phyloP scores from a whole-genome alignment of 2,113 vertebrate species.

The Sapajus apella region DNA sequence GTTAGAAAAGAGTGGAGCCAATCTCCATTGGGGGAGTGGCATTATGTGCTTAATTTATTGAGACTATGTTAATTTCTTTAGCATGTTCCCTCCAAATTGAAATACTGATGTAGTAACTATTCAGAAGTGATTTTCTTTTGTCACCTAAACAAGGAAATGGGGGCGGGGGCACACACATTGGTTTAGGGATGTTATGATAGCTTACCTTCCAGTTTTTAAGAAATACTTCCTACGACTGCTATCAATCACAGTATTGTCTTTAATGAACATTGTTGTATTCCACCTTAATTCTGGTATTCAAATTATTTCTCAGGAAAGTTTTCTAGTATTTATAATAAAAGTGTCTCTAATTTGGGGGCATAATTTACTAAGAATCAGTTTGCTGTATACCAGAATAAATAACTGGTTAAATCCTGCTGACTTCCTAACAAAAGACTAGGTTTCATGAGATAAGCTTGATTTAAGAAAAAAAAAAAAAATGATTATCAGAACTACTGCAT shows the following conservation, averaged over 20 bases:
- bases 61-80: conserved; percentile 44
- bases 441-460: conserved; percentile 1
- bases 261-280: conserved; percentile 46
- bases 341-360: conserved; percentile 53
- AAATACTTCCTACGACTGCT: conserved; percentile 61
- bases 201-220: background rate
- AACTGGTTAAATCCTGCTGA: background rate
- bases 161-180: background rate
- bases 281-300: background rate
- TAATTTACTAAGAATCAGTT: conserved; percentile 10
- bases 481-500: background rate
- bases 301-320: conserved; percentile 42
- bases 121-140: conserved; percentile 57
- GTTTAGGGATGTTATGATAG: too few species aligned
- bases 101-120: conserved; percentile 68
- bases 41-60: conserved; percentile 60
- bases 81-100: conserved; percentile 48
- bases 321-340: conserved; percentile 37
- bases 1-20: background rate
- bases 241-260: background rate
- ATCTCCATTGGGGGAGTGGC: background rate
- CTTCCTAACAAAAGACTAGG: background rate
- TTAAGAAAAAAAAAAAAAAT: background rate
- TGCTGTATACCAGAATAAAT: background rate
- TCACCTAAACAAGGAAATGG: background rate